Evolutionary conservation across 2,888 invertebrate species (phyloP).

Genomic region (Mythimna vitellina): DNA sequence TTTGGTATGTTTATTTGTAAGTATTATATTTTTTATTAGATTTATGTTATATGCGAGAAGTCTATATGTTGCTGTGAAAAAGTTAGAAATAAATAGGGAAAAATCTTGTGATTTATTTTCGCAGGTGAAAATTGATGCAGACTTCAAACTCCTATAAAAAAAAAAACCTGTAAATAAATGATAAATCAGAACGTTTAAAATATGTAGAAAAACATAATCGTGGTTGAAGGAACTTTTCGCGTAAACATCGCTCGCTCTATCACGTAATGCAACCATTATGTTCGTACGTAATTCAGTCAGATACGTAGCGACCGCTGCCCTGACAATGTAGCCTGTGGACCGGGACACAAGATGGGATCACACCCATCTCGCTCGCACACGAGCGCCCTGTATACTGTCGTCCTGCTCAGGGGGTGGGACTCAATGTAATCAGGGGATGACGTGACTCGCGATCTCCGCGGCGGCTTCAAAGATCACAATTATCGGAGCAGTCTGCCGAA

Average conservation of each 20-base stretch:
- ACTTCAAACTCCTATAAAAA: not conserved
- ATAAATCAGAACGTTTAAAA: not conserved
- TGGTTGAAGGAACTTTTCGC: not conserved
- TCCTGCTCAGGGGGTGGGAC: constrained; percentile 88
- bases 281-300: constrained; percentile 83
- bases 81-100: not conserved
- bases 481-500: constrained; percentile 90
- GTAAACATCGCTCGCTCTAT: constrained; percentile 65
- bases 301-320: constrained; percentile 82
- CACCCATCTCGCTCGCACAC: constrained; percentile 80
- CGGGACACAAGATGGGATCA: constrained; percentile 92
- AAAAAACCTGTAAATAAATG: not conserved
- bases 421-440: constrained; percentile 91
- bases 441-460: constrained; percentile 90
- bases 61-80: too few relatives aligned
- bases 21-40: not conserved
- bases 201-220: not conserved
- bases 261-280: constrained; percentile 72
- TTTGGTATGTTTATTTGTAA: not conserved
- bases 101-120: not conserved
- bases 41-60: not conserved
- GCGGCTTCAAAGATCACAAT: constrained; percentile 90
- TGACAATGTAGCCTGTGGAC: constrained; percentile 91
- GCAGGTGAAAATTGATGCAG: not conserved
- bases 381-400: constrained; percentile 50